Evolutionary conservation across 2,888 invertebrate species (phyloP), one percentile per base, ranked within the genome.

Genomic region (Eristalis tenax): DNA sequence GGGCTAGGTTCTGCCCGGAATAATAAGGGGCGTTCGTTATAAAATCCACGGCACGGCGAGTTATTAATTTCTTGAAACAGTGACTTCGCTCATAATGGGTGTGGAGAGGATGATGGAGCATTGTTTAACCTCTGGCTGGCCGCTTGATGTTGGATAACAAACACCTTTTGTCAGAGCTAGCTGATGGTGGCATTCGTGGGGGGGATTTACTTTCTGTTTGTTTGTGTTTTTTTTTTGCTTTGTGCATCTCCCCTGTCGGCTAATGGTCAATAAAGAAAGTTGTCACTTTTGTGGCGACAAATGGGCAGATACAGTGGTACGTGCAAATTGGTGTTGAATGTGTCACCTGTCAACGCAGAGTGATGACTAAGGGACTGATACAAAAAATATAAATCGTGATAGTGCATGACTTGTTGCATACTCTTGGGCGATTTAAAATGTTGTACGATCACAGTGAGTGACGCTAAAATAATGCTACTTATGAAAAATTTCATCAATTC

Each of bases 21-120:
- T 85, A 85, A 77, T 78, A 77, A 85, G 63, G 57, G 63, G 57
- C 18, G 26, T 28, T 69, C 38, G 69, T 70, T 61, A 80, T 75
- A 75, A 40, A 66, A 76, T 77, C 65, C 73, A 68, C 61, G 76
- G 57, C 77, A 81, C 40, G 71, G 5, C 71, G 50, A 5, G 56
- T 38, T 77, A 69, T 35, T 69, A 66, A 71, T 71, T 74, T 38
- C 43, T 68, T 40, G 35, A 22, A 68, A 40, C 10, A 63, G 40
- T 65, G 13, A 73, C 40, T 57, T 10, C 15, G 65, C 23, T 59
- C 28, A 18, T 38, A 35, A 56, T 74, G 61, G 15, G 50, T 18
- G 57, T 13, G 32, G 8, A 38, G n/a, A 18, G 18, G 50, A 50
- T 50, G 18, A 50, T 50, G 50, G 50, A 50, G 50, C 50, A 50